These are phyloP conservation scores for Caenorhabditis angaria DNA, from an alignment of 2,888 invertebrate genomes.

Conservation along the genomic window DNA sequence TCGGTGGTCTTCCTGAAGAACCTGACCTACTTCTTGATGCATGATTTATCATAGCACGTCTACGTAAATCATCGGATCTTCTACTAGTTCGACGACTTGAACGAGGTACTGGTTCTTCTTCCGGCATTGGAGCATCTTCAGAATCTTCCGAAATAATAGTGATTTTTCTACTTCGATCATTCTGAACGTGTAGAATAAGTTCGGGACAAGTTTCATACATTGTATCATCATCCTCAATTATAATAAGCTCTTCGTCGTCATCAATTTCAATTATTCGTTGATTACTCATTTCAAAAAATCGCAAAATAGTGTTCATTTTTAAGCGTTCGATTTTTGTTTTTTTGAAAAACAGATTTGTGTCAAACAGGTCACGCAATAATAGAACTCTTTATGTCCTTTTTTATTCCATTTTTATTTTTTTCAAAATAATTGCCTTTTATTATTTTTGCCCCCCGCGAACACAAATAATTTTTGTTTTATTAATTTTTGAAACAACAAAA, in stretches of 20 bases:
- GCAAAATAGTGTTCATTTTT: no score
- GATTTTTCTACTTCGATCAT: slow-evolving; percentile 32
- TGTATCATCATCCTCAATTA: slow-evolving; percentile 8
- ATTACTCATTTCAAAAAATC: no score
- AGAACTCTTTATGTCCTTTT: no score
- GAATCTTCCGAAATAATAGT: slow-evolving; percentile 32
- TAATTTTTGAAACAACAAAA: not conserved
- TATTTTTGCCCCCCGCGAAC: no score
- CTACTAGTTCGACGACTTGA: slow-evolving; percentile 3
- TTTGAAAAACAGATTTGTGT: no score
- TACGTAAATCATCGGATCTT: slow-evolving; percentile 21
- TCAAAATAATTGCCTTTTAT: no score
- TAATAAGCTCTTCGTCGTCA: slow-evolving; percentile 7
- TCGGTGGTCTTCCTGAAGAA: not conserved
- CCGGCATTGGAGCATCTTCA: no score
- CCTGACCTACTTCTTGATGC: slow-evolving; percentile 8
- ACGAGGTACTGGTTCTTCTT: not conserved
- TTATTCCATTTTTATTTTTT: no score
- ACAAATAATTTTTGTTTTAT: no score
- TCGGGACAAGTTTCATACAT: slow-evolving; percentile 14
- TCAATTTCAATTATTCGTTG: no score
- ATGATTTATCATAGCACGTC: slow-evolving; percentile 26
- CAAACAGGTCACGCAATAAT: no score
- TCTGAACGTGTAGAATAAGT: slow-evolving; percentile 19
- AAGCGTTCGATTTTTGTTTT: no score